These are phyloP conservation scores for Adineta ricciae DNA, from an alignment of 2,888 invertebrate genomes.

Conservation along the genomic window DNA sequence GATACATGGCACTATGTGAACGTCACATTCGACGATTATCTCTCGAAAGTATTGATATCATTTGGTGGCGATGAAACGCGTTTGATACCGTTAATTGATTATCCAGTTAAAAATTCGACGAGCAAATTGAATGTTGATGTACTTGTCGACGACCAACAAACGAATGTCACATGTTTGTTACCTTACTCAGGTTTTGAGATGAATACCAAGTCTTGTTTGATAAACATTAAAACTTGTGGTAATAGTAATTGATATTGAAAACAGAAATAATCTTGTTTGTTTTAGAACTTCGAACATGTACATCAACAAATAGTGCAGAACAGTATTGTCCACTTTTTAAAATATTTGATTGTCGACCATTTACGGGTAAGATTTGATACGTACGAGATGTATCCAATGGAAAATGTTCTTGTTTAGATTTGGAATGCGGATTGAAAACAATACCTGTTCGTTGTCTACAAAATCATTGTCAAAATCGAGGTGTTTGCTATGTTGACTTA, in stretches of 20 bases:
- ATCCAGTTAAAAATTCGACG: background rate
- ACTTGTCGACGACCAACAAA: background rate
- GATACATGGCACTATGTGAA: slow-evolving; percentile 3
- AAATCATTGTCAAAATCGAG: slow-evolving; percentile 2
- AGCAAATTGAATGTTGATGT: background rate
- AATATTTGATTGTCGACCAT: slow-evolving; percentile 20
- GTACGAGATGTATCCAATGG: too few species aligned
- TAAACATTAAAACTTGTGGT: slow-evolving; percentile 1
- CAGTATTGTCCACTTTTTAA: slow-evolving; percentile 16
- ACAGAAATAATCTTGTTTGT: background rate
- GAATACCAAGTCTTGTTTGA: background rate
- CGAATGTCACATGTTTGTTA: slow-evolving; percentile 1
- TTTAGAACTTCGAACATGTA: slow-evolving; percentile 2
- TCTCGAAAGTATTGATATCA: background rate
- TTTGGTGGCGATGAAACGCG: background rate
- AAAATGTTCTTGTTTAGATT: background rate
- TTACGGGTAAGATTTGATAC: background rate
- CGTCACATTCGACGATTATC: background rate
- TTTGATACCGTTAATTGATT: background rate
- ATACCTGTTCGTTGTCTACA: background rate
- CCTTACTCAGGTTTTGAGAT: background rate
- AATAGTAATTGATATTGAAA: too few species aligned
- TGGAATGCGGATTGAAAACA: background rate
- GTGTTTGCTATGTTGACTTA: background rate
- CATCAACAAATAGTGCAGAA: background rate